These are phyloP conservation scores for Micromussa lordhowensis DNA, from an alignment of 92 coral and sea anemone genomes.

Conservation along the genomic window DNA sequence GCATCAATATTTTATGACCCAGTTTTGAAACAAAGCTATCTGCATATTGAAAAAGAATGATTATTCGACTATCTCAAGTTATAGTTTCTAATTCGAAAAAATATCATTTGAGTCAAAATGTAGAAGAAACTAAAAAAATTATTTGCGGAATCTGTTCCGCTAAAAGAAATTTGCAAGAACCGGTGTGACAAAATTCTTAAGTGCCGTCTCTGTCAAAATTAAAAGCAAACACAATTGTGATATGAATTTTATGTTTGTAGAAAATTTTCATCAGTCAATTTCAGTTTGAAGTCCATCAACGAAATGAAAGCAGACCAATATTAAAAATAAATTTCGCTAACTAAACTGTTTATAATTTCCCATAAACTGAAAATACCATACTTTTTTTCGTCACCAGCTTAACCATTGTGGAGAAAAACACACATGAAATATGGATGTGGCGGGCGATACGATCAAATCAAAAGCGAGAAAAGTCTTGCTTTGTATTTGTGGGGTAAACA, in stretches of 20 bases:
- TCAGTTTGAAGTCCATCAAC: not conserved
- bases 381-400: constrained; percentile 23
- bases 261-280: too few relatives aligned
- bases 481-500: constrained; percentile 1
- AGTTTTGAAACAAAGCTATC: not conserved
- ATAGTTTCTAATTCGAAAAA: not conserved
- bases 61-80: not conserved
- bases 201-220: not conserved
- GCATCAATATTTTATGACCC: constrained; percentile 19
- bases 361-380: constrained; percentile 13
- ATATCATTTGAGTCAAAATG: not conserved
- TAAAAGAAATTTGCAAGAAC: not conserved
- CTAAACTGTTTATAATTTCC: constrained; percentile 1
- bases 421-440: constrained; percentile 33
- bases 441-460: constrained; percentile 29
- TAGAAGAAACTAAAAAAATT: not conserved
- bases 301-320: not conserved
- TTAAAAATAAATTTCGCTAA: not conserved
- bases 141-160: not conserved
- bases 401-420: constrained; percentile 1
- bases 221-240: not conserved
- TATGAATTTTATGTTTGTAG: not conserved
- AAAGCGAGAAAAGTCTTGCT: not conserved
- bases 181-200: not conserved
- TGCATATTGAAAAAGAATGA: not conserved